phyloP scores from a whole-genome alignment of 2,113 vertebrate species.

The Baryphthengus martii region DNA sequence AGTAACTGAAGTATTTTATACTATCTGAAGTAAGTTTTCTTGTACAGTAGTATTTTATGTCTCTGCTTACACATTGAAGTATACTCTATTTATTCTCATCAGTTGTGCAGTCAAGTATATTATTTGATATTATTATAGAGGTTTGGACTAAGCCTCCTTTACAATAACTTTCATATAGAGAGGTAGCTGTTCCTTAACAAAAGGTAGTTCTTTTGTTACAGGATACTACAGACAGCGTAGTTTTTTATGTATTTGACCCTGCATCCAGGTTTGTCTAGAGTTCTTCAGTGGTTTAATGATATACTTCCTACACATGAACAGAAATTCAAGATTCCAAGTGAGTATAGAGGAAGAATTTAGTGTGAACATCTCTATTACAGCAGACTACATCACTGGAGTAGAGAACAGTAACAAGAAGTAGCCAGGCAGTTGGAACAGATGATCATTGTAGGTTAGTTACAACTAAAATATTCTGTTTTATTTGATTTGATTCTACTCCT shows the following conservation, averaged over 20 bases:
- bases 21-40: neutral
- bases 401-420: neutral
- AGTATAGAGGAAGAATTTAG: neutral
- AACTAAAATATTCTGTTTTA: neutral
- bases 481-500: neutral
- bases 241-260: neutral
- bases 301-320: neutral
- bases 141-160: neutral
- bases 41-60: neutral
- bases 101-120: neutral
- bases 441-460: neutral
- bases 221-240: fast-evolving
- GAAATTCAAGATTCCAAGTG: neutral
- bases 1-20: neutral
- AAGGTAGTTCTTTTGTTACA: neutral
- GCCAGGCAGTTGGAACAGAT: neutral
- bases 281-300: neutral
- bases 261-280: neutral
- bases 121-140: neutral
- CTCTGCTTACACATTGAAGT: neutral
- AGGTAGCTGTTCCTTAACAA: neutral
- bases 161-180: neutral
- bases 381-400: neutral
- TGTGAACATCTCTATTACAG: neutral
- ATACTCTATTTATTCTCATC: neutral